A percentile compares a stretch with the other conserved stretches of the same genome.
These are phyloP conservation scores for Trilocha varians DNA, from an alignment of 2,888 invertebrate species.

Conservation along the genomic window DNA sequence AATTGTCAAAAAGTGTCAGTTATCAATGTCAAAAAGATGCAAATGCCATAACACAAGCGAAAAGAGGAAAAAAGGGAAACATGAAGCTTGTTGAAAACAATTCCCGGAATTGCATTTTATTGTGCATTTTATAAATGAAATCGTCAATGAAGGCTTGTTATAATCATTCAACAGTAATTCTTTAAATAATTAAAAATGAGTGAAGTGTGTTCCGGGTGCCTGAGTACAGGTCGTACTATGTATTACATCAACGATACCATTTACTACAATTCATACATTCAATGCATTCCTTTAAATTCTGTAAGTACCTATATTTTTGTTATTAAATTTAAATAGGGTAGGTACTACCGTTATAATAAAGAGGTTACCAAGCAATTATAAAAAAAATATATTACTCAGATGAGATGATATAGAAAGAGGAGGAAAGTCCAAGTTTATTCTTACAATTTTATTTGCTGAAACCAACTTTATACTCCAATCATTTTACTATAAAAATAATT, in stretches of 20 bases:
- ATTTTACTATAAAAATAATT: too few species aligned
- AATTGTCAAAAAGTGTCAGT: too few species aligned
- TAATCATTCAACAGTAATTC: neutral
- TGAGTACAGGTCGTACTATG: conserved; percentile 42
- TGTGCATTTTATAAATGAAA: neutral
- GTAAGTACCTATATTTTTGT: conserved; percentile 23
- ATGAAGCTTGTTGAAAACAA: too few species aligned
- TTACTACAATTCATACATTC: conserved; percentile 34
- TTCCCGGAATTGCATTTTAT: too few species aligned
- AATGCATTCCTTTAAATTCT: conserved; percentile 54
- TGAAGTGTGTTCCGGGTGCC: conserved; percentile 43
- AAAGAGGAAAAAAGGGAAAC: too few species aligned
- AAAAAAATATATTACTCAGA: too few species aligned
- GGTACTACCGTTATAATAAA: neutral
- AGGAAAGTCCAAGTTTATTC: too few species aligned
- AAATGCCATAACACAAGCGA: too few species aligned
- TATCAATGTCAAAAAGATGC: too few species aligned
- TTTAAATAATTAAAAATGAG: conserved; percentile 39
- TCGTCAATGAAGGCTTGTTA: neutral
- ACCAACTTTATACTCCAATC: neutral
- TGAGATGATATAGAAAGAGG: too few species aligned
- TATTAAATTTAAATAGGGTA: neutral
- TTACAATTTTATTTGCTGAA: neutral
- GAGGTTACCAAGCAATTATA: too few species aligned
- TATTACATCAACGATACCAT: conserved; percentile 37